A percentile compares a stretch with the other conserved stretches of the same genome.
Conservation (phyloP, 92 coral and sea anemone species). For the Parazoanthus swiftii region DNA sequence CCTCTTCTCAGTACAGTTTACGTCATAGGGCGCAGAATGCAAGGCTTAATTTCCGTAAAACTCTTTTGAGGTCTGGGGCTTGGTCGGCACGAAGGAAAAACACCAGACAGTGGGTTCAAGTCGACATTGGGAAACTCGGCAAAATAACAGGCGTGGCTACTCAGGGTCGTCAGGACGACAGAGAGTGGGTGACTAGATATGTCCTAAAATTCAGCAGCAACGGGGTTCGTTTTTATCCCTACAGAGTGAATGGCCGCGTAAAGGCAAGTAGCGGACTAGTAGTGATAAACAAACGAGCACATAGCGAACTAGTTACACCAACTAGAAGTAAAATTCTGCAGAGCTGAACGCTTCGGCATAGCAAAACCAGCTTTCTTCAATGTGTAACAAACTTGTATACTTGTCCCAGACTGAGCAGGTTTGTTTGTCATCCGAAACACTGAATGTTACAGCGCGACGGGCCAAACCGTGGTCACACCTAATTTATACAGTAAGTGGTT, state of each 20-base stretch:
- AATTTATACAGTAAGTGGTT: no score
- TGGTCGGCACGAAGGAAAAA: constrained; percentile 14
- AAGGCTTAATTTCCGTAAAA: not conserved
- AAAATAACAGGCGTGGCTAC: constrained; percentile 22
- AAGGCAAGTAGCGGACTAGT: not conserved
- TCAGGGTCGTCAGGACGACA: constrained; percentile 13
- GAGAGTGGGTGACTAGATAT: constrained; percentile 20
- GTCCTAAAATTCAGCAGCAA: not conserved
- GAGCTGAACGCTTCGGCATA: no score
- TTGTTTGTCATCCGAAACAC: no score
- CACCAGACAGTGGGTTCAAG: constrained; percentile 7
- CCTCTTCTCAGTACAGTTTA: constrained; percentile 19
- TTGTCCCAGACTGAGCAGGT: no score
- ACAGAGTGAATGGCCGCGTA: not conserved
- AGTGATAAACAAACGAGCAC: no score
- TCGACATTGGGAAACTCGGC: not conserved
- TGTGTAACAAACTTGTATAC: no score
- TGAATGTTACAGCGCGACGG: no score
- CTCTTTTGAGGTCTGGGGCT: not conserved
- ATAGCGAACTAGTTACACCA: no score
- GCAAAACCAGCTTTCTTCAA: no score
- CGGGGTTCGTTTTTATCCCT: constrained; percentile 21
- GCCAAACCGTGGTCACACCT: no score
- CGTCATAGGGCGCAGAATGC: constrained; percentile 19
- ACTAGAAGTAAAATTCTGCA: no score